A percentile compares a stretch with the other conserved stretches of the same genome.
phyloP scores from a whole-genome alignment of 2,888 invertebrate species.

The Himalopsyche kuldschensis region DNA sequence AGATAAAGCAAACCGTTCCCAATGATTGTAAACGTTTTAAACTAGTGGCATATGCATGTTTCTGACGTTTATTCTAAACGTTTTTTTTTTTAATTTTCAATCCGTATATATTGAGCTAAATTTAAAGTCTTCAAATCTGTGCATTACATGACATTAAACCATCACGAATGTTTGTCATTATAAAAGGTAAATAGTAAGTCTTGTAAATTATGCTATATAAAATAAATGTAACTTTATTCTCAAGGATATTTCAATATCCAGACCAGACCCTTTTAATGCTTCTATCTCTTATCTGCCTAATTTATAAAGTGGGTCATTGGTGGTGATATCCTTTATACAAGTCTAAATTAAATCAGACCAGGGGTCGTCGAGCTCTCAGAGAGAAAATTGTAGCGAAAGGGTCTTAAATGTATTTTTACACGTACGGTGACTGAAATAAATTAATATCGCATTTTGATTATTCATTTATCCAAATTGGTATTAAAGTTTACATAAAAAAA shows the following conservation, averaged over 20 bases:
- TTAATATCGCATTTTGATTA: too few relatives aligned
- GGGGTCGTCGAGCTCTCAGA: not conserved
- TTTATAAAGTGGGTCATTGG: not conserved
- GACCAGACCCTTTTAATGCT: not conserved
- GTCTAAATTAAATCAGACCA: not conserved
- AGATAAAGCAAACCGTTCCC: not conserved
- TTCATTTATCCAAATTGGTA: too few relatives aligned
- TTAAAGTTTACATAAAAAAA: too few relatives aligned
- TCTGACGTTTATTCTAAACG: not conserved
- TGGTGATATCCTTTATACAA: not conserved
- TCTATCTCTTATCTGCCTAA: not conserved
- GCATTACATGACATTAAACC: too few relatives aligned
- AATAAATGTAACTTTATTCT: too few relatives aligned
- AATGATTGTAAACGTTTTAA: not conserved
- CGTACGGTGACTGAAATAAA: too few relatives aligned
- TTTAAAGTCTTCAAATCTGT: too few relatives aligned
- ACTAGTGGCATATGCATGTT: not conserved
- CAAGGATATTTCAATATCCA: not conserved
- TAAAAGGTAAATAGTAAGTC: too few relatives aligned
- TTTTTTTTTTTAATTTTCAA: not conserved
- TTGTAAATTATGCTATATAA: too few relatives aligned
- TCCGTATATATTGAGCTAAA: not conserved
- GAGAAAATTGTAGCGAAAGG: too few relatives aligned
- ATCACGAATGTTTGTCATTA: too few relatives aligned
- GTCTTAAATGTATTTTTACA: too few relatives aligned